Evolutionary conservation across 2,888 invertebrate genomes (phyloP).

Genomic region (Heteromurus nitidus): DNA sequence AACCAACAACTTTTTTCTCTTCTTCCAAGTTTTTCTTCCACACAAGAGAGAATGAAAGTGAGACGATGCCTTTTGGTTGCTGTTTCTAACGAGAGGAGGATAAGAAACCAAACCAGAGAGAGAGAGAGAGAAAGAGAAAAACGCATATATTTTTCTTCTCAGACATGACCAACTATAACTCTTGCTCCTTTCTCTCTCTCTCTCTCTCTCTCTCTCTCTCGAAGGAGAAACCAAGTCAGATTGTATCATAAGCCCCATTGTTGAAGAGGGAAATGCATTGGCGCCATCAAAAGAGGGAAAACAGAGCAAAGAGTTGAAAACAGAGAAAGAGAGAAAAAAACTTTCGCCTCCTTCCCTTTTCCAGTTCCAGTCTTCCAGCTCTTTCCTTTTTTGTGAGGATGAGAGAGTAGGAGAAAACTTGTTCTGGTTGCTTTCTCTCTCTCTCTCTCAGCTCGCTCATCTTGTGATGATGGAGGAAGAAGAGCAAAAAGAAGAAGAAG

Average conservation of each 20-base stretch:
- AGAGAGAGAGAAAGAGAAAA: not conserved
- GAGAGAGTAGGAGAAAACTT: not conserved
- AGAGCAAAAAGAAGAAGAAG: too few relatives aligned
- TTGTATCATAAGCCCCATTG: slow-evolving; percentile 14
- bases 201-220: not conserved
- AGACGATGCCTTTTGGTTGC: too few relatives aligned
- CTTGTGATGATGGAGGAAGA: too few relatives aligned
- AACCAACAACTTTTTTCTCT: not conserved
- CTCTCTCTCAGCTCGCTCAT: not conserved
- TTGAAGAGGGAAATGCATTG: slow-evolving; percentile 37
- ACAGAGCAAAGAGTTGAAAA: not conserved
- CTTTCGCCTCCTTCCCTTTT: not conserved
- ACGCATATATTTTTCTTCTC: not conserved
- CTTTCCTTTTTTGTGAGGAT: too few relatives aligned
- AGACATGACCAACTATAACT: too few relatives aligned
- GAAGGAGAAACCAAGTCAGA: not conserved
- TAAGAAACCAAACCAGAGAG: not conserved
- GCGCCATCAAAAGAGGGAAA: slow-evolving; percentile 44
- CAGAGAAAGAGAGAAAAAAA: not conserved
- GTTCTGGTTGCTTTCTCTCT: not conserved
- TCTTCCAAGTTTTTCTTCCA: not conserved
- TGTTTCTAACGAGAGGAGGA: too few relatives aligned
- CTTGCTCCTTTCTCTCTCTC: not conserved
- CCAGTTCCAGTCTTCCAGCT: not conserved
- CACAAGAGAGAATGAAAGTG: not conserved